phyloP scores from a whole-genome alignment of 1,140 invertebrate species.

The Steinernema khuongi region DNA sequence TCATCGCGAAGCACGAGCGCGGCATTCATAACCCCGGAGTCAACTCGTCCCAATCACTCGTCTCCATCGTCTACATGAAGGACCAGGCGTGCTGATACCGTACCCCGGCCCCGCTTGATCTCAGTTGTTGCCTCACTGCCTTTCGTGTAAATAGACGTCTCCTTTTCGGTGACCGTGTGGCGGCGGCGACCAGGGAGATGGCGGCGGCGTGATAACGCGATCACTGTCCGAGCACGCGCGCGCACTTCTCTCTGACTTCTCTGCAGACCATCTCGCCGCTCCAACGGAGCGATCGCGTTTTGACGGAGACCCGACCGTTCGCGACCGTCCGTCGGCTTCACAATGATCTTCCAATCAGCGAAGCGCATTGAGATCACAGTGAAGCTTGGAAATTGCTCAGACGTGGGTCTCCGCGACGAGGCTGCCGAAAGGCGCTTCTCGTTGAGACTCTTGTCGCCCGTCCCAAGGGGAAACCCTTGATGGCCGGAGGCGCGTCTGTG shows the following conservation, averaged over 20 bases:
- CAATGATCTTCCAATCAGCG: slow-evolving; percentile 3
- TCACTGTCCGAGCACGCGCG: not conserved
- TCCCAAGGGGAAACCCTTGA: too few relatives aligned
- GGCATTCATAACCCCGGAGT: slow-evolving; percentile 31
- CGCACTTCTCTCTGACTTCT: not conserved
- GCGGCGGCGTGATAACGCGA: not conserved
- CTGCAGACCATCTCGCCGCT: not conserved
- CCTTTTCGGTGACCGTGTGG: not conserved
- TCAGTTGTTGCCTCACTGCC: slow-evolving; percentile 6
- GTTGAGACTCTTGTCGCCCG: too few relatives aligned
- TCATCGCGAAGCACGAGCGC: slow-evolving; percentile 29
- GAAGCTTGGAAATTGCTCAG: slow-evolving; percentile 2
- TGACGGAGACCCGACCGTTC: not conserved
- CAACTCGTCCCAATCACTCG: slow-evolving; percentile 1
- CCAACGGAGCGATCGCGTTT: not conserved
- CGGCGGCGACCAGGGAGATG: not conserved
- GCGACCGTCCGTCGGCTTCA: not conserved
- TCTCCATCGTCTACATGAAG: slow-evolving; percentile 13
- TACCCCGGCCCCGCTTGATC: not conserved
- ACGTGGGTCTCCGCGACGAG: too few relatives aligned
- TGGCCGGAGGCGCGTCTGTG: too few relatives aligned
- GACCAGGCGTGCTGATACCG: slow-evolving; percentile 6
- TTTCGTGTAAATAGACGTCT: slow-evolving; percentile 8
- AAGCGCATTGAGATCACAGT: slow-evolving; percentile 14
- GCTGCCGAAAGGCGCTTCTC: too few relatives aligned